phyloP scores from a whole-genome alignment of 2,888 invertebrate species.

The Lordiphosa fenestrarum region DNA sequence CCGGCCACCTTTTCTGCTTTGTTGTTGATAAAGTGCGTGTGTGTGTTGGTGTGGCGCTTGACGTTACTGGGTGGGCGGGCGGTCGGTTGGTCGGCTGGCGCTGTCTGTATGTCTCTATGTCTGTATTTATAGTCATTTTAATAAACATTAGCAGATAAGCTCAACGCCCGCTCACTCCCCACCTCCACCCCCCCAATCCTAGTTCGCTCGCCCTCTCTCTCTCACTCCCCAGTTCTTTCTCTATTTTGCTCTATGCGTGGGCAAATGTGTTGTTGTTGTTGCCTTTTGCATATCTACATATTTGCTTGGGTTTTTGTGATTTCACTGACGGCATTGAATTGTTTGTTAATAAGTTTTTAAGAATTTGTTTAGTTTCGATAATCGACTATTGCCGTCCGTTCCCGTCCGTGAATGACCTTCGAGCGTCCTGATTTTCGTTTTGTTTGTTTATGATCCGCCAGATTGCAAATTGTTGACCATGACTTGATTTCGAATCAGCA shows the following conservation, averaged over 20 bases:
- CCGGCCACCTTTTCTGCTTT: slow-evolving; percentile 23
- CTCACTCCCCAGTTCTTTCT: neutral
- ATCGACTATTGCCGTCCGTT: slow-evolving; percentile 4
- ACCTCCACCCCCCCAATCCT: neutral
- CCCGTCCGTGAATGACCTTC: no score
- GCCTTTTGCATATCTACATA: neutral
- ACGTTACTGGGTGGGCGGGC: slow-evolving; percentile 18
- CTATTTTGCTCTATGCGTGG: neutral
- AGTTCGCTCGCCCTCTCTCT: neutral
- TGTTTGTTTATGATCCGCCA: no score
- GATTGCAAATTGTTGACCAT: no score
- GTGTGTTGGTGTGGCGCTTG: slow-evolving; percentile 35
- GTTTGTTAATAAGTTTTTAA: slow-evolving; percentile 24
- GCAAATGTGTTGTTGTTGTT: neutral
- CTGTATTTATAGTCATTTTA: slow-evolving; percentile 66
- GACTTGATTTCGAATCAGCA: no score
- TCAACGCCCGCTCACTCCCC: slow-evolving; percentile 36
- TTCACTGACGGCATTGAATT: slow-evolving; percentile 10
- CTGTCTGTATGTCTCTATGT: slow-evolving; percentile 37
- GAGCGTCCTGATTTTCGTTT: no score
- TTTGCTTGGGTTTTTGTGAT: neutral
- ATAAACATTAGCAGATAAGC: slow-evolving; percentile 68
- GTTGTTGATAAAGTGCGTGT: slow-evolving; percentile 43
- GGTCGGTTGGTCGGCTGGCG: no score
- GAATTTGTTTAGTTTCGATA: slow-evolving; percentile 17